phyloP scores from a whole-genome alignment of 2,113 vertebrate genomes.

The Phylloscopus trochiloides region DNA sequence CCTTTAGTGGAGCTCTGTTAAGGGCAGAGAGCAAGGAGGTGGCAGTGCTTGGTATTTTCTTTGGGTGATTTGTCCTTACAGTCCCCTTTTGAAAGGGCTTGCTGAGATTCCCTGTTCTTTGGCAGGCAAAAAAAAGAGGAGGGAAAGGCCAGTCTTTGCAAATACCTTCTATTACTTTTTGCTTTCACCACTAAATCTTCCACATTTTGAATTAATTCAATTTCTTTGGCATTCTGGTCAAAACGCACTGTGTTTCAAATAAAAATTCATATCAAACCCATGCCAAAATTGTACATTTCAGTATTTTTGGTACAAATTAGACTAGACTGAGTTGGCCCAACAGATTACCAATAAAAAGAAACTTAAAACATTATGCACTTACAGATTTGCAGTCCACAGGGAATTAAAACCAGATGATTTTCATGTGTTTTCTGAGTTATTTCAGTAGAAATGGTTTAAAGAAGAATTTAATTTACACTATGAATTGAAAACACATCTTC shows the following conservation, averaged over 20 bases:
- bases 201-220: background rate
- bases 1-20: background rate
- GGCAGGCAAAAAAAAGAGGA: background rate
- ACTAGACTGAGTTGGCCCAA: background rate
- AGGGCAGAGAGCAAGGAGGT: background rate
- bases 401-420: conserved; percentile 12
- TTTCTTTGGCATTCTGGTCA: conserved; percentile 7
- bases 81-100: background rate
- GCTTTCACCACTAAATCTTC: background rate
- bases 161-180: conserved; percentile 1
- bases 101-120: background rate
- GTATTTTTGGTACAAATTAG: conserved; percentile 36
- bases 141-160: background rate
- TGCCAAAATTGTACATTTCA: background rate
- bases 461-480: background rate
- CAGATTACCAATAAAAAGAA: conserved; percentile 15
- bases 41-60: background rate
- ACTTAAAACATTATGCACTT: background rate
- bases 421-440: background rate
- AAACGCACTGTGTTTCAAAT: conserved; percentile 26
- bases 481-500: background rate
- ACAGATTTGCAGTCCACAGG: background rate
- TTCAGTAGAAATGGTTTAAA: background rate
- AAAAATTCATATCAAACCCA: background rate
- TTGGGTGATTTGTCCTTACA: background rate